Evolutionary conservation across 2,797 vertebrate species (phyloP).

Genomic region (Podarcis lilfordi): DNA sequence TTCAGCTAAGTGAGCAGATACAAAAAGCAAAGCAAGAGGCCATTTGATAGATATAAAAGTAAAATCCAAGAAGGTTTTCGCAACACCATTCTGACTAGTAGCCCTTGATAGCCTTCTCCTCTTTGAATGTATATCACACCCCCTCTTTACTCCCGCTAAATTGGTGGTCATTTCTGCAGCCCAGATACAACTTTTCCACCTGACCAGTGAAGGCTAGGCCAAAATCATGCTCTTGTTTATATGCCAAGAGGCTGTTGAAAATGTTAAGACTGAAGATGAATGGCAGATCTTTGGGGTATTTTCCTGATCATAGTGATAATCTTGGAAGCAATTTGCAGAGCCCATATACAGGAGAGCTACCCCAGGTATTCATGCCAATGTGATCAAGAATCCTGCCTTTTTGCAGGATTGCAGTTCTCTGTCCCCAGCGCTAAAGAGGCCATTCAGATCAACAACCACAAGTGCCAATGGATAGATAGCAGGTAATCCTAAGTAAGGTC

Average conservation of each 20-base stretch:
- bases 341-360: background rate
- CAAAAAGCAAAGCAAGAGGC: too few relatives aligned
- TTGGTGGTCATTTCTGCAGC: too few relatives aligned
- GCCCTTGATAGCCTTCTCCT: too few relatives aligned
- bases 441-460: background rate
- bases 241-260: background rate
- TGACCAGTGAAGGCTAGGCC: too few relatives aligned
- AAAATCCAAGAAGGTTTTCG: too few relatives aligned
- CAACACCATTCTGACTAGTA: too few relatives aligned
- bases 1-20: too few relatives aligned
- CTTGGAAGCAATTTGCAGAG: background rate
- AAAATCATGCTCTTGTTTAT: too few relatives aligned
- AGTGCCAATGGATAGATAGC: background rate
- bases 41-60: too few relatives aligned
- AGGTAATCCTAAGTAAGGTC: background rate
- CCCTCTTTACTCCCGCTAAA: too few relatives aligned
- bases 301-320: background rate
- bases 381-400: slow-evolving; percentile 1
- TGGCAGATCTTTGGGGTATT: background rate
- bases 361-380: background rate
- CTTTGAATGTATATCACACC: too few relatives aligned
- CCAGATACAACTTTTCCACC: too few relatives aligned
- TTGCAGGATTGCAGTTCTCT: slow-evolving; percentile 12
- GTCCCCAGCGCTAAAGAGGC: background rate
- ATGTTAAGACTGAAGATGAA: background rate